Percentiles rank a stretch among this genome's conserved stretches.
Evolutionary conservation across 2,113 vertebrate species (phyloP).

Genomic region (Noctilio leporinus): DNA sequence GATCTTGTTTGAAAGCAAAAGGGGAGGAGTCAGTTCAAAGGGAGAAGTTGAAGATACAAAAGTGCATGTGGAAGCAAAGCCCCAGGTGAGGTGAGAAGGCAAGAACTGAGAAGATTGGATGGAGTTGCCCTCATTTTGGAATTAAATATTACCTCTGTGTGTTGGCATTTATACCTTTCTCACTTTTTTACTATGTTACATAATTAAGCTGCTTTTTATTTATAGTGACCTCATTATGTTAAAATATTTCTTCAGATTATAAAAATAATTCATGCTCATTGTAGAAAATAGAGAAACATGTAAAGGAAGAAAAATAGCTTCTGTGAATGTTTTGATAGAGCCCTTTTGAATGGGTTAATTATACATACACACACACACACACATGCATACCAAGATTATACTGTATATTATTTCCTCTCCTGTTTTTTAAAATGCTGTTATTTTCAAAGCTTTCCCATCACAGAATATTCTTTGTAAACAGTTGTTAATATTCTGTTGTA

Average conservation of each 20-base stretch:
- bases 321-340: neutral
- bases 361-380: too few relatives aligned
- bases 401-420: neutral
- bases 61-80: neutral
- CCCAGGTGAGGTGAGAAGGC: neutral
- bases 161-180: neutral
- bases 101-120: conserved; percentile 28
- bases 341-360: neutral
- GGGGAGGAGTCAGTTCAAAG: conserved; percentile 52
- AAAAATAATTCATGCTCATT: conserved; percentile 21
- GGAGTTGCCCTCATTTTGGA: conserved; percentile 35
- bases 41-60: conserved; percentile 49
- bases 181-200: neutral
- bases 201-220: neutral
- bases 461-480: conserved; percentile 16
- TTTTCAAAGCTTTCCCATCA: neutral
- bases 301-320: neutral
- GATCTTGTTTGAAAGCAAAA: conserved; percentile 60
- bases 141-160: neutral
- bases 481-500: neutral
- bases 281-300: neutral
- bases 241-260: conserved; percentile 4
- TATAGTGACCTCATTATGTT: neutral
- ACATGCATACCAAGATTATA: neutral
- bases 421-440: neutral